Base-by-base conservation (phyloP, 2,888 invertebrate species). In the Slavum lentiscoides region DNA sequence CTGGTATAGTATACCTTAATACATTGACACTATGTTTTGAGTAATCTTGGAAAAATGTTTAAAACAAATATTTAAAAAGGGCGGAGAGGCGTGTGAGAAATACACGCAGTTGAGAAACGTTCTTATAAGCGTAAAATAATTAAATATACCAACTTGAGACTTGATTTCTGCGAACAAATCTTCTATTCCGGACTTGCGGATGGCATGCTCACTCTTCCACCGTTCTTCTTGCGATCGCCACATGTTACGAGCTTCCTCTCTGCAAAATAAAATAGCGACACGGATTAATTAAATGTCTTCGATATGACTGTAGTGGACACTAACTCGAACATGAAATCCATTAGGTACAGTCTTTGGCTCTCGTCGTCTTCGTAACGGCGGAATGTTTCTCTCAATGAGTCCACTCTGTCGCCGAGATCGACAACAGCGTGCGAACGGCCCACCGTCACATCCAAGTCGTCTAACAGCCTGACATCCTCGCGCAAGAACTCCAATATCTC, bases 241-340 rank as follows among this genome's bases (percentile, higher is more conserved):
- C 70, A 80, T 80, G 23, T 72, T 80, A 21, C 70, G 61, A 53
- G 77, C 77, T 80, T 80, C 77, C 13, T 80, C 77, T 55, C 77
- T 80, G 7, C 1, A 53, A 15, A 64, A 74, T 0, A 62, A 30
- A 49, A 21, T 30, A 74, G 1, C 49, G 30, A 69, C 4, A 30
- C 30, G 30, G 30, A 30, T 30, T 30, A 30, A 21, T 55, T 53
- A 23, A 64, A 37, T 64, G n/a, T n/a, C 4, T 3, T 0, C 8
- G 23, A 15, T 21, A 59, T 68, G 67, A 53, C 2, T 19, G 19
- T 1, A 6, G n/a, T 9, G 6, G 23, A 9, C 5, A 80, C 77
- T 39, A 0, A 80, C 77, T 80, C 77, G 2, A 80, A 80, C 77
- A 80, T 70, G 19, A 80, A 80, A 19, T 70, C 77, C 77, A 80